Evolutionary conservation across 2,113 vertebrate species (phyloP).

Genomic region (Bostrychus sinensis): DNA sequence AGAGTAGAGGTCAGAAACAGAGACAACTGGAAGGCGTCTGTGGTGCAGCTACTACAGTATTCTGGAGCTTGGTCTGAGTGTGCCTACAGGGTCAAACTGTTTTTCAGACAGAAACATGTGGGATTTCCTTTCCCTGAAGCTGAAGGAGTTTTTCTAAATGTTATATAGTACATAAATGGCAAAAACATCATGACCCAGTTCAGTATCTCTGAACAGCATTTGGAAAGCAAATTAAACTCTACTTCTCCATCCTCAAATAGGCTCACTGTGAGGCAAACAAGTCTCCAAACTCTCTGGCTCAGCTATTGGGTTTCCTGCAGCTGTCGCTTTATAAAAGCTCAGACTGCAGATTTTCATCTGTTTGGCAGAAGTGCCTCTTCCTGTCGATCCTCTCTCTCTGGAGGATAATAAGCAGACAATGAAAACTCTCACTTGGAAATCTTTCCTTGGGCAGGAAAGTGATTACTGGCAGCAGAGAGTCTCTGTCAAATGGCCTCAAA

Average conservation of each 20-base stretch:
- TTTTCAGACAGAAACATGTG: constrained; percentile 71
- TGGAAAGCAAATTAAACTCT: constrained; percentile 38
- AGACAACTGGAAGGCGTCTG: constrained; percentile 53
- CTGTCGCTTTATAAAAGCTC: constrained; percentile 65
- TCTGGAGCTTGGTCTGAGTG: constrained; percentile 39
- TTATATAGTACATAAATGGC: constrained; percentile 14
- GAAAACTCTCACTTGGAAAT: constrained; percentile 55
- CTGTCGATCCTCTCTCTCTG: constrained; percentile 52
- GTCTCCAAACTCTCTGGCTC: constrained; percentile 37
- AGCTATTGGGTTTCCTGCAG: constrained; percentile 73
- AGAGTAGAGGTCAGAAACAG: constrained; percentile 60
- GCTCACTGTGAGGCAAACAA: constrained; percentile 28
- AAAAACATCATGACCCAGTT: constrained; percentile 19
- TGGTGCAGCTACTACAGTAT: constrained; percentile 44
- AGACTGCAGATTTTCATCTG: constrained; percentile 69
- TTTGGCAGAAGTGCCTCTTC: constrained; percentile 62
- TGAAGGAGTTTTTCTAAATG: constrained; percentile 19
- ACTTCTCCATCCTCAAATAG: constrained; percentile 30
- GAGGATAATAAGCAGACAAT: constrained; percentile 59
- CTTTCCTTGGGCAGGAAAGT: constrained; percentile 40
- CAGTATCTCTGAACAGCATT: constrained; percentile 8
- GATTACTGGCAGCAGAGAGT: constrained; percentile 33
- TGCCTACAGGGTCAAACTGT: constrained; percentile 59
- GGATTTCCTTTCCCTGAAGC: constrained; percentile 63
- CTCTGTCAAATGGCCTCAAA: constrained; percentile 32